Evolutionary conservation across 2,888 invertebrate species (phyloP).

Genomic region (Cistogaster globosa): DNA sequence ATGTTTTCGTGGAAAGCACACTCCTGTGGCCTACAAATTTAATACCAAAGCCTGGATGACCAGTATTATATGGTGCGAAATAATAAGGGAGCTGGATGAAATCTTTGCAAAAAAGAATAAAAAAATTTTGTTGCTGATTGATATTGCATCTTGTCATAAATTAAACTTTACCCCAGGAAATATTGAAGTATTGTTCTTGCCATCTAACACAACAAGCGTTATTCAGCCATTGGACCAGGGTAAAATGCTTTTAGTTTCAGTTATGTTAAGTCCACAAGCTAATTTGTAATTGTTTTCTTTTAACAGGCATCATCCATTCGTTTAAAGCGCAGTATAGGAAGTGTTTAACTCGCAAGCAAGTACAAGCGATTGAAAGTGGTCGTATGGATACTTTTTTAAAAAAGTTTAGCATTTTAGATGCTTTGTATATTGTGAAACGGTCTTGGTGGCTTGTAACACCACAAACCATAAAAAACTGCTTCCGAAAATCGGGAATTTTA

Average conservation of each 20-base stretch:
- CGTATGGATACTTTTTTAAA: slow-evolving; percentile 38
- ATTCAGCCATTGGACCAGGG: neutral
- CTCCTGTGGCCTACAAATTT: no score
- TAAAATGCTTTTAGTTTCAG: neutral
- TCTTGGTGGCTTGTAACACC: slow-evolving; percentile 5
- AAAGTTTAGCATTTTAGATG: neutral
- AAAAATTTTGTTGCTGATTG: slow-evolving; percentile 30
- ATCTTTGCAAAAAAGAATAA: slow-evolving; percentile 9
- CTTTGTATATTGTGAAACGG: neutral
- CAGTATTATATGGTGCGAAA: slow-evolving; percentile 35
- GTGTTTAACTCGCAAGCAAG: slow-evolving; percentile 16
- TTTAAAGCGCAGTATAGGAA: slow-evolving; percentile 14
- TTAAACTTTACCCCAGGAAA: neutral
- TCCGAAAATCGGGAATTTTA: neutral
- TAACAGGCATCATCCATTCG: neutral
- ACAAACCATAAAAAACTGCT: neutral
- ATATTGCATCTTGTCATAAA: slow-evolving; percentile 6
- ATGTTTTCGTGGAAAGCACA: slow-evolving; percentile 29
- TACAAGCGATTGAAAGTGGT: slow-evolving; percentile 23
- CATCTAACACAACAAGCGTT: neutral
- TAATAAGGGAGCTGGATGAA: slow-evolving; percentile 14
- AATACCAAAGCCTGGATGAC: no score
- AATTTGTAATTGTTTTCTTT: neutral
- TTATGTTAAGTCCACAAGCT: no score
- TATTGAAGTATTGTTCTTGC: neutral